phyloP scores from a whole-genome alignment of 1,140 invertebrate genomes.

The Lordiphosa collinella region DNA sequence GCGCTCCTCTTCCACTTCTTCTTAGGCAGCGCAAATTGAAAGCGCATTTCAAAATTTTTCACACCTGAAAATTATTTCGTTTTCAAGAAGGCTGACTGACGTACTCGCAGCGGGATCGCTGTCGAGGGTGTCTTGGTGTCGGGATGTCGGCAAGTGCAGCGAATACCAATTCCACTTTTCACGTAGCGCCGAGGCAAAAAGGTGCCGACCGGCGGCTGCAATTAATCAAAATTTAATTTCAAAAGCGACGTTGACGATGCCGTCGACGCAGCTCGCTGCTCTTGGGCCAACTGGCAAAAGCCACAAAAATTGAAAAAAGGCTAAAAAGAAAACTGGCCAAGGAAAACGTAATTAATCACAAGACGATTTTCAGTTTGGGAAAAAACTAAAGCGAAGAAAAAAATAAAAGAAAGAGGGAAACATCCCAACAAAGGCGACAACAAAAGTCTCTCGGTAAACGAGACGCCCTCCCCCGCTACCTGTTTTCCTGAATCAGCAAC shows the following conservation, averaged over 20 bases:
- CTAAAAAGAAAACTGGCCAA: constrained; percentile 53
- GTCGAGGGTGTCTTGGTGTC: constrained; percentile 21
- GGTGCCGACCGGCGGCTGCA: constrained; percentile 66
- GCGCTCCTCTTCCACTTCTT: constrained; percentile 1
- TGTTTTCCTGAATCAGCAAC: too few species aligned
- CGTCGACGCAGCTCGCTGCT: constrained; percentile 20
- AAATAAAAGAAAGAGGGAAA: constrained; percentile 10
- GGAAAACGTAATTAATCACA: constrained; percentile 75
- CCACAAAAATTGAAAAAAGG: constrained; percentile 69
- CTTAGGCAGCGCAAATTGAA: constrained; percentile 70
- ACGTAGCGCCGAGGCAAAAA: constrained; percentile 64
- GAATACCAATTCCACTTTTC: constrained; percentile 63
- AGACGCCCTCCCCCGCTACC: constrained; percentile 8
- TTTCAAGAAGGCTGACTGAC: constrained; percentile 26
- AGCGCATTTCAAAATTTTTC: constrained; percentile 75
- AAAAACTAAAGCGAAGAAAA: constrained; percentile 15
- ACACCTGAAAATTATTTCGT: constrained; percentile 76
- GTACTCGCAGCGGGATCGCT: constrained; percentile 16
- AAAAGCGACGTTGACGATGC: constrained; percentile 46
- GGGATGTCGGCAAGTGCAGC: constrained; percentile 50
- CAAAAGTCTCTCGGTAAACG: constrained; percentile 25
- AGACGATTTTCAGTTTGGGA: constrained; percentile 38
- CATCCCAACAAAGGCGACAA: constrained; percentile 31
- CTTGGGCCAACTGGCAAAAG: constrained; percentile 5
- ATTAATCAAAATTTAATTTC: constrained; percentile 77